phyloP scores from a whole-genome alignment of 2,888 invertebrate genomes.

The Labia minor region DNA sequence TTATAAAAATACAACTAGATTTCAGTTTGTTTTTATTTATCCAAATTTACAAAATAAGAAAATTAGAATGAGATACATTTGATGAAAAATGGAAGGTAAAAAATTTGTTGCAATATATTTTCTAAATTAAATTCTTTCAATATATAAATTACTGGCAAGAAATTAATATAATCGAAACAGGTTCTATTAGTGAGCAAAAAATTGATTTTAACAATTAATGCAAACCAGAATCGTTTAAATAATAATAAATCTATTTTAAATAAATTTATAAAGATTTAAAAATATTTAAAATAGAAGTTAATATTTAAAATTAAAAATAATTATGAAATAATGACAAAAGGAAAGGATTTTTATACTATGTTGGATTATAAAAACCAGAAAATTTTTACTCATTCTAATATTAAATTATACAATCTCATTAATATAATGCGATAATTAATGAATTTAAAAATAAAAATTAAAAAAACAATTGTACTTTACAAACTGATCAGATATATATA shows the following conservation, averaged over 20 bases:
- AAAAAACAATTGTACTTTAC: conserved; percentile 23
- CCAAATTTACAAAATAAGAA: conserved; percentile 7
- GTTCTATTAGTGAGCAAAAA: too few relatives aligned
- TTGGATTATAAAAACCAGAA: not conserved
- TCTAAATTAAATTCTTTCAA: not conserved
- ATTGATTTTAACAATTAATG: too few relatives aligned
- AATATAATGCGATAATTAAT: conserved; percentile 17
- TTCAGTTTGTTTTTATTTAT: conserved; percentile 4
- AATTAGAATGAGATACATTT: not conserved
- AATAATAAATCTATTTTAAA: too few relatives aligned
- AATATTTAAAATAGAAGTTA: not conserved
- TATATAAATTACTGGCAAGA: not conserved
- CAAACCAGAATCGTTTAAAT: too few relatives aligned
- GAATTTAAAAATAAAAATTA: not conserved
- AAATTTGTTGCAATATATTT: not conserved
- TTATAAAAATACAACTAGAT: conserved; percentile 4
- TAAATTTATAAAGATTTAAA: not conserved
- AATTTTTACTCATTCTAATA: conserved; percentile 22
- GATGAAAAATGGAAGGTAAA: not conserved
- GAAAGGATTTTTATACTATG: not conserved
- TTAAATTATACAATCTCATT: conserved; percentile 23
- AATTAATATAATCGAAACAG: too few relatives aligned
- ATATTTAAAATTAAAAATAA: not conserved
- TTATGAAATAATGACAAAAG: not conserved
- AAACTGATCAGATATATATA: conserved; percentile 20